Percentiles rank a stretch among this genome's conserved stretches.
These are phyloP conservation scores for Magallana ariakensis DNA, from an alignment of 1,140 invertebrate genomes.

Conservation along the genomic window DNA sequence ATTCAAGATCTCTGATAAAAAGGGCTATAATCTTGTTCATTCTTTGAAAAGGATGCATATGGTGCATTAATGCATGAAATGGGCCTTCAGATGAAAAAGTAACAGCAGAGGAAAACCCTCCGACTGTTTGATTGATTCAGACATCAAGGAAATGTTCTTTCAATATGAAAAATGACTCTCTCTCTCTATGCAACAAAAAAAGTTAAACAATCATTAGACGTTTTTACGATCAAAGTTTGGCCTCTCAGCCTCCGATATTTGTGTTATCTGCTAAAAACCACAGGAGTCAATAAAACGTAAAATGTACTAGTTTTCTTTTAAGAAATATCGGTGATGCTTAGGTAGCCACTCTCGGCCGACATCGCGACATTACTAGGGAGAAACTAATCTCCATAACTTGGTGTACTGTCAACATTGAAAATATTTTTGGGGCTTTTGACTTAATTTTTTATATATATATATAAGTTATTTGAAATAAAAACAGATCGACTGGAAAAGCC, in stretches of 20 bases:
- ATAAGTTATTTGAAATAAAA: not conserved
- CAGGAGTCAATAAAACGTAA: not conserved
- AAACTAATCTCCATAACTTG: not conserved
- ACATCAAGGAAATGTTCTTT: not conserved
- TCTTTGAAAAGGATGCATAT: slow-evolving; percentile 14
- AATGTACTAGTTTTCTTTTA: not conserved
- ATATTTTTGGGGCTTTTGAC: not conserved
- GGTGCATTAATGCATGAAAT: slow-evolving; percentile 14
- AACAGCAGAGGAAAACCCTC: not conserved
- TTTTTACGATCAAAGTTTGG: not conserved
- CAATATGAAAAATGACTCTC: not conserved
- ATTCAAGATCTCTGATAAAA: not conserved
- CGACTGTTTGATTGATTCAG: slow-evolving; percentile 3
- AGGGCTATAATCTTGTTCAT: not conserved
- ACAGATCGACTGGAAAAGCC: not conserved
- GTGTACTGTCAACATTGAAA: not conserved
- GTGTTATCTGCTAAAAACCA: not conserved
- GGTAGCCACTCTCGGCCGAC: not conserved
- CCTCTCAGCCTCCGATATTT: slow-evolving; percentile 7
- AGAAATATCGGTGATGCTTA: not conserved
- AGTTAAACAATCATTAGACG: too few relatives aligned
- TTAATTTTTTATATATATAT: too few relatives aligned
- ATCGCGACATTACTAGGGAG: not conserved
- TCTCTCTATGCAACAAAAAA: too few relatives aligned
- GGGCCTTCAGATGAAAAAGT: not conserved